Evolutionary conservation across 2,113 vertebrate species (phyloP).

Genomic region (Myiozetetes cayanensis): DNA sequence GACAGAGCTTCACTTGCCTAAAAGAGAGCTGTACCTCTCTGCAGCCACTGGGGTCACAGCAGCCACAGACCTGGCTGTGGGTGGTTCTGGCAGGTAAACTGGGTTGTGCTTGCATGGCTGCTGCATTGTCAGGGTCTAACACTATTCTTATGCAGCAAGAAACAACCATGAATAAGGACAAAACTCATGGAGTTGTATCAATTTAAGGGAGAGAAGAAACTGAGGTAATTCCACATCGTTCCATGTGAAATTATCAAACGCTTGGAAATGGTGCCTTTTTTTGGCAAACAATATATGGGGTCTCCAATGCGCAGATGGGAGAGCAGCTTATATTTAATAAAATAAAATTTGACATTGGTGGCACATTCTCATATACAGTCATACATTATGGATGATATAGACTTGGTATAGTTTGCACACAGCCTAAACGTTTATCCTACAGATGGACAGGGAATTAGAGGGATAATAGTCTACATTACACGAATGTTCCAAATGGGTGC

Average conservation of each 20-base stretch:
- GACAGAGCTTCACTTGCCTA: not conserved
- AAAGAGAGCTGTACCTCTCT: not conserved
- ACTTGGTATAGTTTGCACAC: conserved; percentile 17
- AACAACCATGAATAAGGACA: rapidly evolving
- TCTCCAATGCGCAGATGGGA: conserved; percentile 48
- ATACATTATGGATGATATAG: conserved; percentile 53
- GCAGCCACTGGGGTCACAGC: rapidly evolving
- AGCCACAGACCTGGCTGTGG: rapidly evolving
- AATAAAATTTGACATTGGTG: conserved; percentile 57
- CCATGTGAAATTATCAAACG: not conserved
- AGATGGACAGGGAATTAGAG: conserved; percentile 52
- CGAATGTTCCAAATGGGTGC: not conserved
- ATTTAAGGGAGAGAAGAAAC: not conserved
- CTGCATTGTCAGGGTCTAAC: not conserved
- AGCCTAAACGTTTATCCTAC: conserved; percentile 33
- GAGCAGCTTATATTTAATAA: conserved; percentile 67
- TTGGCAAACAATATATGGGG: conserved; percentile 54
- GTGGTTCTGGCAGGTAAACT: not conserved
- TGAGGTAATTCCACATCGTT: not conserved
- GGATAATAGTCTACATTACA: not conserved
- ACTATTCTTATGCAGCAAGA: not conserved
- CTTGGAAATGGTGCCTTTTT: conserved; percentile 1
- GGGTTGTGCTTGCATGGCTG: rapidly evolving
- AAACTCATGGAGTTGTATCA: not conserved
- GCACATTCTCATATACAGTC: conserved; percentile 48